These are phyloP conservation scores for Anguilla pacifica DNA, from an alignment of 2,797 vertebrate genomes.

Conservation along the genomic window DNA sequence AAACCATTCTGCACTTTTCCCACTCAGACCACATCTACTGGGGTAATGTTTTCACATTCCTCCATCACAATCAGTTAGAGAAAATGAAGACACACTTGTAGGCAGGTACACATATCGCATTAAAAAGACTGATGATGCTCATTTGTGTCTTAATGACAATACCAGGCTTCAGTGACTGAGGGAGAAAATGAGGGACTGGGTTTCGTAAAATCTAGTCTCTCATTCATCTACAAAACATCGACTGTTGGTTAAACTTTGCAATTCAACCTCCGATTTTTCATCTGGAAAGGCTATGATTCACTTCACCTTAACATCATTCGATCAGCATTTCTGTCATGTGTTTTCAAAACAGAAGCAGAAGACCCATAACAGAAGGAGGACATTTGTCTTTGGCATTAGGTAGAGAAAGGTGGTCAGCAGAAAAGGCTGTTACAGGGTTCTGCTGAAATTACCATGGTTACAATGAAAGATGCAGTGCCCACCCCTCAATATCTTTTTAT, in stretches of 20 bases:
- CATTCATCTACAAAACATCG: background rate
- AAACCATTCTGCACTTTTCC: background rate
- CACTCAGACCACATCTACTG: background rate
- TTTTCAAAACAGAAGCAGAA: background rate
- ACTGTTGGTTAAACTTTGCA: background rate
- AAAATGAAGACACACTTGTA: background rate
- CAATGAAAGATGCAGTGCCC: background rate
- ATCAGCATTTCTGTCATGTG: background rate
- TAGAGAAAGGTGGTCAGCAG: background rate
- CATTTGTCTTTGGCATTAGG: background rate
- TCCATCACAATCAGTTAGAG: background rate
- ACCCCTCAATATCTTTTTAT: background rate
- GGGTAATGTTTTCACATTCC: slow-evolving; percentile 1
- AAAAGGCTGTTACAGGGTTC: background rate
- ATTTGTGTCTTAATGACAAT: slow-evolving; percentile 18
- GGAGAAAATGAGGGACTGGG: background rate
- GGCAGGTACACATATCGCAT: background rate
- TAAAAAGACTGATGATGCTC: slow-evolving; percentile 12
- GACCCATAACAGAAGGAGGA: background rate
- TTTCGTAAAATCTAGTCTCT: background rate
- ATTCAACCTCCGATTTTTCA: background rate
- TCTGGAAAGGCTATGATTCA: background rate
- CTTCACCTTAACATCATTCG: background rate
- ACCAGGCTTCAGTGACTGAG: background rate
- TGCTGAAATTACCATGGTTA: background rate